A percentile compares a stretch with the other conserved stretches of the same genome.
phyloP scores from a whole-genome alignment of 2,797 vertebrate species.

The Antennarius maculatus region DNA sequence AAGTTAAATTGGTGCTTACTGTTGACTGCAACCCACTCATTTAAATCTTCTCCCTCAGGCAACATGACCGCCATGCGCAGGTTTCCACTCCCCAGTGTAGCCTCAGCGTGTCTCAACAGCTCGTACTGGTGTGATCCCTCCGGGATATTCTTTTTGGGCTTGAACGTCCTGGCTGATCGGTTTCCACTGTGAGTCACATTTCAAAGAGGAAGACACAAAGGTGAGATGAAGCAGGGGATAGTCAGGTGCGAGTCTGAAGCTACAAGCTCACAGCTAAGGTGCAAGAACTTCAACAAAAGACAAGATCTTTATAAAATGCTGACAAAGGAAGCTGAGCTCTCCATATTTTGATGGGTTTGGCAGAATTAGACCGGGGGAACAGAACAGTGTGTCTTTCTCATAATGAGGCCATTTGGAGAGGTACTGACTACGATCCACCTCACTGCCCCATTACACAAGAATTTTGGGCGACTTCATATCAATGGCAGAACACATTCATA shows the following conservation, averaged over 20 bases:
- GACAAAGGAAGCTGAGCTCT: neutral
- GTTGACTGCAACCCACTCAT: constrained; percentile 99
- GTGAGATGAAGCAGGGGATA: constrained; percentile 13
- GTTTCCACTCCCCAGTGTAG: constrained; percentile 96
- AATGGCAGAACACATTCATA: constrained; percentile 7
- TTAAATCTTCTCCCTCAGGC: constrained; percentile 96
- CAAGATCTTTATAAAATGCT: neutral
- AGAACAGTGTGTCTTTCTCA: constrained; percentile 52
- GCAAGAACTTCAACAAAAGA: neutral
- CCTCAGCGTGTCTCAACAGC: constrained; percentile 97
- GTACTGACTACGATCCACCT: constrained; percentile 40
- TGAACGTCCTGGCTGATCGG: constrained; percentile 97
- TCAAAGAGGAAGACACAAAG: constrained; percentile 16
- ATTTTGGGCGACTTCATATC: constrained; percentile 43
- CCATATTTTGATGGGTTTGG: constrained; percentile 7
- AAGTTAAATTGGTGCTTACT: constrained; percentile 84
- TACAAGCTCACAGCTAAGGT: neutral
- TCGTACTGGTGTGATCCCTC: constrained; percentile 99
- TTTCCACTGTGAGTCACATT: constrained; percentile 83
- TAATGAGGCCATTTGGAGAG: constrained; percentile 61
- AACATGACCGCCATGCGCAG: constrained; percentile 98
- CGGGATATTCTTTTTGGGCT: constrained; percentile 98
- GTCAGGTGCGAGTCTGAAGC: constrained; percentile 27
- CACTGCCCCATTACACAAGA: constrained; percentile 60
- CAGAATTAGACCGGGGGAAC: constrained; percentile 12